phyloP scores from a whole-genome alignment of 2,888 invertebrate species.

The Ypsolopha scabrella region DNA sequence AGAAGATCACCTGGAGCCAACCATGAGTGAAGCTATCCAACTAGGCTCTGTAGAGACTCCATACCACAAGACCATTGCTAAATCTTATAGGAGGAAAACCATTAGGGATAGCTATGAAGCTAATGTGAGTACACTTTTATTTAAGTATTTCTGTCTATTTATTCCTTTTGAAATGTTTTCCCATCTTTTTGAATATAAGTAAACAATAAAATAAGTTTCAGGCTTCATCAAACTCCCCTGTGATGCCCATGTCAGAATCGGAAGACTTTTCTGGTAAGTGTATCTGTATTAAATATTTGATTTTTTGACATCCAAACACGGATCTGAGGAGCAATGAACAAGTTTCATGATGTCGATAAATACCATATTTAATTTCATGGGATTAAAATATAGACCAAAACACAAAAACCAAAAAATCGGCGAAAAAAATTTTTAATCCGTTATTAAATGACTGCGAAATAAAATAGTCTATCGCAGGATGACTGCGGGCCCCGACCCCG shows the following conservation, averaged over 20 bases:
- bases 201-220: slow-evolving; percentile 18
- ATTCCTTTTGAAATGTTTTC: not conserved
- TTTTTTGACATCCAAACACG: not conserved
- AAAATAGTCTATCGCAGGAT: too few species aligned
- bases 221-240: slow-evolving; percentile 36
- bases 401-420: too few species aligned
- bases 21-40: slow-evolving; percentile 14
- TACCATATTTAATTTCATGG: too few species aligned
- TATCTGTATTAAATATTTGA: not conserved
- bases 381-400: too few species aligned
- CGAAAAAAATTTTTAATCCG: too few species aligned
- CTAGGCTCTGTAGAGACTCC: slow-evolving; percentile 39
- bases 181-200: not conserved
- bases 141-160: not conserved
- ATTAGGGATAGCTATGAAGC: slow-evolving; percentile 26
- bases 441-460: too few species aligned
- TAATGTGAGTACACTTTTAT: slow-evolving; percentile 33
- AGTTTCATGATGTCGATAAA: too few species aligned
- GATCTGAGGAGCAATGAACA: too few species aligned
- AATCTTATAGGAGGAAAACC: slow-evolving; percentile 21
- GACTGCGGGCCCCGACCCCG: too few species aligned
- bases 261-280: slow-evolving; percentile 22
- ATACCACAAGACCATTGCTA: slow-evolving; percentile 27
- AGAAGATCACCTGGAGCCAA: slow-evolving; percentile 25
- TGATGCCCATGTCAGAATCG: slow-evolving; percentile 25